Percentiles rank a stretch among this genome's conserved stretches.
Conservation (phyloP, 2,888 invertebrate species). For the Hyles lineata region DNA sequence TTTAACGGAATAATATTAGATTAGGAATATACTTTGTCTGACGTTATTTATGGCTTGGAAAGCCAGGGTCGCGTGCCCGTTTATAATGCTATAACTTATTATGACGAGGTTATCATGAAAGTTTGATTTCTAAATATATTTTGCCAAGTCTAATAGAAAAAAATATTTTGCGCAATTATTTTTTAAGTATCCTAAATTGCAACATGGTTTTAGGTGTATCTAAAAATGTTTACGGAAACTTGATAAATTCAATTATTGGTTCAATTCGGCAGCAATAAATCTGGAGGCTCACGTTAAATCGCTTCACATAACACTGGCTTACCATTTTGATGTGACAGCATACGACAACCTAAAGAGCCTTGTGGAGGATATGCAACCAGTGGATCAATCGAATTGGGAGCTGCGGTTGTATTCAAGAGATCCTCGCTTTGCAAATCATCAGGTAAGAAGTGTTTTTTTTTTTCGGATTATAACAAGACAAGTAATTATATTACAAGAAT, state of each 20-base stretch:
- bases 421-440: slow-evolving; percentile 89
- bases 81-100: too few species aligned
- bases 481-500: neutral
- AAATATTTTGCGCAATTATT: too few species aligned
- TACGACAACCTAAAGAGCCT: slow-evolving; percentile 89
- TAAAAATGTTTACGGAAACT: neutral
- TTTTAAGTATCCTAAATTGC: too few species aligned
- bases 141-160: too few species aligned
- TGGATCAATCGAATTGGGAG: slow-evolving; percentile 91
- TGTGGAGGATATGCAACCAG: slow-evolving; percentile 89
- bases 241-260: slow-evolving; percentile 21
- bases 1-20: too few species aligned
- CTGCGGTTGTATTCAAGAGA: slow-evolving; percentile 94
- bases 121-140: too few species aligned
- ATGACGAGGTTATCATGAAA: too few species aligned
- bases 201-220: too few species aligned
- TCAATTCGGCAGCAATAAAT: slow-evolving; percentile 84
- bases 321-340: slow-evolving; percentile 91
- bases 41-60: too few species aligned
- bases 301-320: slow-evolving; percentile 94
- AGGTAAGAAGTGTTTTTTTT: slow-evolving; percentile 39
- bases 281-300: slow-evolving; percentile 93
- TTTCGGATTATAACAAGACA: neutral
- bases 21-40: too few species aligned
- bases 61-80: too few species aligned